These are phyloP conservation scores for Etia nguti DNA, from an alignment of 2,113 vertebrate genomes.

Conservation along the genomic window DNA sequence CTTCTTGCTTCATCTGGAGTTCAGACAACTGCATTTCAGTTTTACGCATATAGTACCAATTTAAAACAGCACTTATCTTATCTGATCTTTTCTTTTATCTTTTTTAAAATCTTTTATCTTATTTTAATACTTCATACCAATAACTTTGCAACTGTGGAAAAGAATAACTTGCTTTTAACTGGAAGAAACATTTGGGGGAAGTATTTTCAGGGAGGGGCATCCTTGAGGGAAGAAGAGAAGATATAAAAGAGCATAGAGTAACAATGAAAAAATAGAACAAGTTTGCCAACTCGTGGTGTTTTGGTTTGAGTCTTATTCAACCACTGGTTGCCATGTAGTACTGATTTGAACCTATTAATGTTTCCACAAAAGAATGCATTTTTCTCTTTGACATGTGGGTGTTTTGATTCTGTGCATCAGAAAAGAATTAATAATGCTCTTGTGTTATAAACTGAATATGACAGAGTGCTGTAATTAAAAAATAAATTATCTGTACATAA, in stretches of 20 bases:
- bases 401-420: not conserved
- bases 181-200: not conserved
- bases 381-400: not conserved
- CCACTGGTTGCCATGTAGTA: too few species aligned
- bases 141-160: not conserved
- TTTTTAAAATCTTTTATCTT: rapidly evolving
- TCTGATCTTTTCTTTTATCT: not conserved
- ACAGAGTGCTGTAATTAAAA: not conserved
- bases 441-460: not conserved
- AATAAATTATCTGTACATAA: not conserved
- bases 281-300: not conserved
- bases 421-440: not conserved
- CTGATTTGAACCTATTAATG: not conserved
- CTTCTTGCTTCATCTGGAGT: not conserved
- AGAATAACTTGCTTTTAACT: not conserved
- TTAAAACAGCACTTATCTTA: not conserved
- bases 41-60: not conserved
- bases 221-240: not conserved
- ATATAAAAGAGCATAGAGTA: not conserved
- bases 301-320: not conserved
- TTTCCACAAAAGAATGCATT: not conserved
- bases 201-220: not conserved
- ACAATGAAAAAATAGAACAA: not conserved
- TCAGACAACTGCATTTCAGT: not conserved
- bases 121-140: not conserved